Evolutionary conservation across 37 sponge, comb jelly and placozoan species (phyloP), one percentile per base, ranked within the genome.

Genomic region (Dysidea cf. avara): DNA sequence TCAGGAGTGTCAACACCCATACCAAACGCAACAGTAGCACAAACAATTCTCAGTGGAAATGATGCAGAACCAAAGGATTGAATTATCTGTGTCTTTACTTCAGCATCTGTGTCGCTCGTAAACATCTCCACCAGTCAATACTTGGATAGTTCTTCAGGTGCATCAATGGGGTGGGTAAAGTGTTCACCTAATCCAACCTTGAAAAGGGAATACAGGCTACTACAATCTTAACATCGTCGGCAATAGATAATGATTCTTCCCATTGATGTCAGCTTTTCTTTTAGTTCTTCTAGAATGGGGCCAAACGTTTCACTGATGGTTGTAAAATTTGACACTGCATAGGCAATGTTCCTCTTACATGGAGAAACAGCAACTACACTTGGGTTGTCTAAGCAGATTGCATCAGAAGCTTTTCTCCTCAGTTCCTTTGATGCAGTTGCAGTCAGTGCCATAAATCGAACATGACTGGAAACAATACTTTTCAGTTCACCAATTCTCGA

Each of bases 211-310:
- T 80, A 80, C 28, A 80, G 16, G 14, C 29, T 32, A 21, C 64
- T 14, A 36, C 65, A 61, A 11, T 80, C 81, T 61, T 32, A 53
- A 46, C 47, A 36, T 18, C 25, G 34, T 6, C 55, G 39, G 55
- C 81, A 80, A 56, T 38, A 80, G 36, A 80, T 80, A 20, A 71
- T 59, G 12, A 66, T 37, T 53, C 63, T 54, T 67, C 31, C 33
- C 25, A 37, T 31, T 50, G 25, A 20, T n/a, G n/a, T n/a, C n/a
- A n/a, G n/a, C n/a, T n/a, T n/a, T n/a, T n/a, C n/a, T n/a, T n/a
- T n/a, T n/a, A 66, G 32, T 24, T 51, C 37, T n/a, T 31, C 35
- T 20, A 66, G 16, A 11, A 77, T 56, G 13, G 68, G 57, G 12
- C 20, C n/a, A 52, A 65, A 67, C 20, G 53, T 22, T 20, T 77